Evolutionary conservation across 2,888 invertebrate species (phyloP), one percentile per base, ranked within the genome.

Genomic region (Volucella inanis): DNA sequence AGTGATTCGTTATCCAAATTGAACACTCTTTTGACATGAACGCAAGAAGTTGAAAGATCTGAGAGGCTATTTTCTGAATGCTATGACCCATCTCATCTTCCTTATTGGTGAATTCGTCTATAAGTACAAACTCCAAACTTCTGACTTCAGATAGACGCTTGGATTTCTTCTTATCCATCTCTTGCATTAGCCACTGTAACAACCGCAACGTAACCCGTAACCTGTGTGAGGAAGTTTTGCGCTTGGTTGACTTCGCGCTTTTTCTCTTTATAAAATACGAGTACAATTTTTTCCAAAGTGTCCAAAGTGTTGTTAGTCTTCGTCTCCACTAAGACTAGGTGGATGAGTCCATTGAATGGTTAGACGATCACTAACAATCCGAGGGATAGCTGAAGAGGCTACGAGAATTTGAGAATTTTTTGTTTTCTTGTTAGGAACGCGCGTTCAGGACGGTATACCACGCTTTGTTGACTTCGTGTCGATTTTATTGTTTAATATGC

Each of bases 401-500:
- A 43, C 43, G 47, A 22, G 47, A 22, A 18, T 18, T 54, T 68
- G 31, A 67, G 61, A 31, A 22, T 15, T 52, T 39, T 22, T 18
- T n/a, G n/a, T n/a, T 31, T 47, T 31, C 41, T 64, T 15, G 39
- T 71, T 22, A 22, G 61, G n/a, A 61, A 64, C 49, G 65, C 71
- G 52, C 64, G 61, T 71, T 81, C 50, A 39, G 59, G 45, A 76
- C 81, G 72, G 85, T 85, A 85, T 76, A 72, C 76, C 81, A 85
- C 85, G 85, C 76, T 85, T 85, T 81, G 85, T 67, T 85, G 85
- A 76, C 57, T 85, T 62, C 67, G 76, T 81, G 81, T 76, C 68
- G 67, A 81, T 81, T 76, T 80, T 80, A 80, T 85, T 81, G 76
- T 85, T 85, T 85, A 85, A 85, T 85, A 85, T 85, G 85, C 85